phyloP scores from a whole-genome alignment of 2,888 invertebrate species.

The Myopa testacea region DNA sequence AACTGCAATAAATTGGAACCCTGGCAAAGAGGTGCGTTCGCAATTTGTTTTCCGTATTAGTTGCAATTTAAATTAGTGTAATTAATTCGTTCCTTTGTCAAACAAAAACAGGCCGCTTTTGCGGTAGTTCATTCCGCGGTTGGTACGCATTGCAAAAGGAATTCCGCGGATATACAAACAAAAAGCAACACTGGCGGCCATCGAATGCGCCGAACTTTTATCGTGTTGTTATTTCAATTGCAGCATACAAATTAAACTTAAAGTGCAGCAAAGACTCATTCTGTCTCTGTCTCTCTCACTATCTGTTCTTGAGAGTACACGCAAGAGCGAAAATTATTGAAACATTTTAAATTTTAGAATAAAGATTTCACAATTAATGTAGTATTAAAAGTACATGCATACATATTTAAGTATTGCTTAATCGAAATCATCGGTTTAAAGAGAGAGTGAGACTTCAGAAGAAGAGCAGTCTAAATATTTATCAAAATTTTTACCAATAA shows the following conservation, averaged over 20 bases:
- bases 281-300: background rate
- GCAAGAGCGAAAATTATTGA: too few relatives aligned
- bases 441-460: too few relatives aligned
- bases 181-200: background rate
- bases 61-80: constrained; percentile 43
- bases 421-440: too few relatives aligned
- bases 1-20: too few relatives aligned
- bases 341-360: too few relatives aligned
- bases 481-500: too few relatives aligned
- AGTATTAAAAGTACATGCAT: too few relatives aligned
- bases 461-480: too few relatives aligned
- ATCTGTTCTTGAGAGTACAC: background rate
- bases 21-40: background rate
- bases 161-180: constrained; percentile 14
- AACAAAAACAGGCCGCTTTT: constrained; percentile 32
- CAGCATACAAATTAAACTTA: background rate
- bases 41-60: constrained; percentile 36
- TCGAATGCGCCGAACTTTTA: too few relatives aligned
- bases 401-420: too few relatives aligned
- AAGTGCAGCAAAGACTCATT: constrained; percentile 10
- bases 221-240: background rate
- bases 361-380: too few relatives aligned
- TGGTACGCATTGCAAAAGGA: constrained; percentile 13
- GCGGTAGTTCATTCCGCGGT: constrained; percentile 9
- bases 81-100: constrained; percentile 44